phyloP scores from a whole-genome alignment of 2,113 vertebrate species.

The Cariama cristata region DNA sequence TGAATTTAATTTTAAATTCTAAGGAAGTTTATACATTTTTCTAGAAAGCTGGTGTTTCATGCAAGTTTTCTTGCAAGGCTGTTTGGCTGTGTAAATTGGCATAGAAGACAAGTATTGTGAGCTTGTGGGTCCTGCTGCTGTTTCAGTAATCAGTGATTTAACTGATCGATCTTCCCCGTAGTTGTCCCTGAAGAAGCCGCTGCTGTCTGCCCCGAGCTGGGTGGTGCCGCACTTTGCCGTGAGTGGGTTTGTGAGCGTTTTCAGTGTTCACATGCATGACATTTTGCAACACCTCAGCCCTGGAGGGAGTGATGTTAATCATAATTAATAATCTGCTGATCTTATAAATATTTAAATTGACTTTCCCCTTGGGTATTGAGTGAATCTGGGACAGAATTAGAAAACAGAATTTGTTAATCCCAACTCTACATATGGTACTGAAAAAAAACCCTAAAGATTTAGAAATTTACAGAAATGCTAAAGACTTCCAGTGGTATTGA shows the following conservation, averaged over 20 bases:
- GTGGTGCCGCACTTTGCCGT: not conserved
- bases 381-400: not conserved
- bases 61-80: not conserved
- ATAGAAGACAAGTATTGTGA: not conserved
- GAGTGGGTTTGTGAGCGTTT: not conserved
- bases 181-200: not conserved
- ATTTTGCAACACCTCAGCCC: slow-evolving; percentile 30
- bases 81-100: not conserved
- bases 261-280: not conserved
- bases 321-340: slow-evolving; percentile 32
- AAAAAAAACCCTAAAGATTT: not conserved
- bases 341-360: slow-evolving; percentile 4
- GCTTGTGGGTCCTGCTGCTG: not conserved
- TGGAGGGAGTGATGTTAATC: slow-evolving; percentile 18
- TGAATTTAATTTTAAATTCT: not conserved
- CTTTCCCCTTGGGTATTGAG: not conserved
- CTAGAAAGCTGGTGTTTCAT: not conserved
- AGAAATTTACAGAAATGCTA: not conserved
- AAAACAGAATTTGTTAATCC: not conserved
- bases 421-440: not conserved
- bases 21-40: not conserved
- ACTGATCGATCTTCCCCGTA: not conserved
- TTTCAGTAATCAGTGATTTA: not conserved
- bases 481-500: not conserved
- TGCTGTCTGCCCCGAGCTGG: not conserved